A percentile compares a stretch with the other conserved stretches of the same genome.
Evolutionary conservation across 2,888 invertebrate genomes (phyloP).

Genomic region (Chromoteleia sp.): DNA sequence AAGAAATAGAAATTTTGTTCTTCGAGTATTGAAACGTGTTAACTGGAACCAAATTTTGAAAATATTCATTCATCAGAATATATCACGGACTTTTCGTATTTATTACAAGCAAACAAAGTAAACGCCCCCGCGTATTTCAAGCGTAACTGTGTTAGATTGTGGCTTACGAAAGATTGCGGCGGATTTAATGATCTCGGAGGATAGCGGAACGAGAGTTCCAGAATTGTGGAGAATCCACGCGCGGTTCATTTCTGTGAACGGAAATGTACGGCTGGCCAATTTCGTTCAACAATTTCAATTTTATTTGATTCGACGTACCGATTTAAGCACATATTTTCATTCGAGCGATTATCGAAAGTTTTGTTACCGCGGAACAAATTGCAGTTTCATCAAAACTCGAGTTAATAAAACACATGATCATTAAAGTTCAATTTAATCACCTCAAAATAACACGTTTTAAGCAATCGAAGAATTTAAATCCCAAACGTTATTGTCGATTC

Average conservation of each 20-base stretch:
- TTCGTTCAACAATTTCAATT: constrained; percentile 3
- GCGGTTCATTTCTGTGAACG: constrained; percentile 15
- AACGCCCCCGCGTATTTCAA: constrained; percentile 11
- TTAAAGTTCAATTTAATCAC: not conserved
- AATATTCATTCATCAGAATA: no score
- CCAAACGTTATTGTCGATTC: no score
- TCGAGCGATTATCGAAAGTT: constrained; percentile 1
- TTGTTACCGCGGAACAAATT: not conserved
- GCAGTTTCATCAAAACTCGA: constrained; percentile 13
- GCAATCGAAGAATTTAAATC: no score
- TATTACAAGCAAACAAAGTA: constrained; percentile 7
- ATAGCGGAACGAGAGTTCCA: no score
- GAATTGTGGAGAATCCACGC: constrained; percentile 36
- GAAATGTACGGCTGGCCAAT: not conserved
- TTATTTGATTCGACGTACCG: constrained; percentile 12
- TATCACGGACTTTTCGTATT: no score
- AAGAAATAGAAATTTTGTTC: no score
- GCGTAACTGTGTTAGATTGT: constrained; percentile 39
- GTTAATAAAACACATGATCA: not conserved
- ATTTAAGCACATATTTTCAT: constrained; percentile 21
- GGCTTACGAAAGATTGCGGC: constrained; percentile 37
- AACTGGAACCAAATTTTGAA: no score
- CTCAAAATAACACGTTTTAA: no score
- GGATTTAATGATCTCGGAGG: constrained; percentile 55
- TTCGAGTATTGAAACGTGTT: no score